Evolutionary conservation across 2,797 vertebrate species (phyloP), one percentile per base, ranked within the genome.

Genomic region (Chelon auratus): DNA sequence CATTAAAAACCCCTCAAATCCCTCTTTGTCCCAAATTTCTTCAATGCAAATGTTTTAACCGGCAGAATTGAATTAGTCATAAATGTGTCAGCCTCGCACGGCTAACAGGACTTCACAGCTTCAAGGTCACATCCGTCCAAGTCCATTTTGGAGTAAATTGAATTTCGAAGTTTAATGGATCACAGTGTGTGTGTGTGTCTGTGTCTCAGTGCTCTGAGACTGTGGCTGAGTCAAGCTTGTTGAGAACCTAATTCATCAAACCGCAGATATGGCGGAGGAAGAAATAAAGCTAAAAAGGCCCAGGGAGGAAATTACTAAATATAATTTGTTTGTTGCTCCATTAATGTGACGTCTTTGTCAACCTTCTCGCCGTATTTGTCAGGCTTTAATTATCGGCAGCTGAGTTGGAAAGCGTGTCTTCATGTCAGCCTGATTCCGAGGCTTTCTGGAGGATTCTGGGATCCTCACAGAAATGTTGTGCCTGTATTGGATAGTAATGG

Each of bases 141-240:
- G 40, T 78, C 54, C 3, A 62, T 72, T 70, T 68, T 13, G 22
- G 30, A 24, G 37, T 48, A 48, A 74, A 71, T 55, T 71, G 11
- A 62, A 60, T 80, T 54, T 78, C 48, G 55, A 53, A n/a, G 63
- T 75, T 67, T 61, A 59, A 54, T 71, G 43, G 43, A 68, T 63
- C 20, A 24, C 36, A 7, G 60, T 50, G 52, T 52, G 62, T 33
- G 22, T 30, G 22, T 66, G 26, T 9, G 13, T 26, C 3, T 26
- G 24, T 33, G 30, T 33, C 30, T 33, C 30, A 33, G 3, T 6
- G 5, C 30, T 17, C 14, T 48, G n/a, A 30, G 11, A 15, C 18
- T 18, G 3, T 15, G 9, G 11, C 60, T 18, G 37, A 58, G 55
- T 64, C 33, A 2, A 22, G 26, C 62, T 40, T 42, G 14, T 26